Percentiles rank a stretch among this genome's conserved stretches.
These are phyloP conservation scores for Carettochelys insculpta DNA, from an alignment of 2,113 vertebrate species.

Conservation along the genomic window DNA sequence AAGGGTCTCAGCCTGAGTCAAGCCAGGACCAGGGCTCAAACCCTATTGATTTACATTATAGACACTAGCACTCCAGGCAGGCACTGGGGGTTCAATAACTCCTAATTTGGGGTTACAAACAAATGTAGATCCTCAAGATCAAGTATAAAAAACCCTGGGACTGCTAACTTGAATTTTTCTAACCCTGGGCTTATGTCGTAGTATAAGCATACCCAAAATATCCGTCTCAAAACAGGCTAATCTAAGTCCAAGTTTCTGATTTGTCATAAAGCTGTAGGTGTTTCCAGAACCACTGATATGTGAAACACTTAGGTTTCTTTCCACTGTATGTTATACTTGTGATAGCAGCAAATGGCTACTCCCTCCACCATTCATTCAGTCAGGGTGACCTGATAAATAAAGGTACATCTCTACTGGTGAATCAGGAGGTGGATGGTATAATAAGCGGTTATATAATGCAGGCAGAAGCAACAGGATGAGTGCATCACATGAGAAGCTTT, in stretches of 20 bases:
- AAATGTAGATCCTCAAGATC: not conserved
- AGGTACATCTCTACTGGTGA: not conserved
- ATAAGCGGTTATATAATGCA: not conserved
- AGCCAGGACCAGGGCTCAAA: not conserved
- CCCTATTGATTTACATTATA: not conserved
- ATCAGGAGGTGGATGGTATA: not conserved
- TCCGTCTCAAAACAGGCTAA: not conserved
- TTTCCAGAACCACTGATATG: not conserved
- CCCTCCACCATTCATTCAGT: not conserved
- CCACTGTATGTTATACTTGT: not conserved
- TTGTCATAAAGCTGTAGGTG: not conserved
- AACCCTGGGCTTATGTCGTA: not conserved
- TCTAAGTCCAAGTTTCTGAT: not conserved
- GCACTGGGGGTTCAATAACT: not conserved
- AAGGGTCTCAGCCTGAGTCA: not conserved
- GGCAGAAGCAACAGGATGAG: rapidly evolving
- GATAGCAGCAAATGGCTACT: not conserved
- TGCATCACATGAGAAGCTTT: not conserved
- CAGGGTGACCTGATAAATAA: not conserved
- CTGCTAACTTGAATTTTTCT: not conserved
- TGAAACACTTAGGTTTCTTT: not conserved
- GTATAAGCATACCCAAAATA: not conserved
- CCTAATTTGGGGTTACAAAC: not conserved
- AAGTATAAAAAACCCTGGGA: not conserved
- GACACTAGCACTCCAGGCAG: not conserved